Evolutionary conservation across 2,113 vertebrate species (phyloP).

Genomic region (Lepus timidus): DNA sequence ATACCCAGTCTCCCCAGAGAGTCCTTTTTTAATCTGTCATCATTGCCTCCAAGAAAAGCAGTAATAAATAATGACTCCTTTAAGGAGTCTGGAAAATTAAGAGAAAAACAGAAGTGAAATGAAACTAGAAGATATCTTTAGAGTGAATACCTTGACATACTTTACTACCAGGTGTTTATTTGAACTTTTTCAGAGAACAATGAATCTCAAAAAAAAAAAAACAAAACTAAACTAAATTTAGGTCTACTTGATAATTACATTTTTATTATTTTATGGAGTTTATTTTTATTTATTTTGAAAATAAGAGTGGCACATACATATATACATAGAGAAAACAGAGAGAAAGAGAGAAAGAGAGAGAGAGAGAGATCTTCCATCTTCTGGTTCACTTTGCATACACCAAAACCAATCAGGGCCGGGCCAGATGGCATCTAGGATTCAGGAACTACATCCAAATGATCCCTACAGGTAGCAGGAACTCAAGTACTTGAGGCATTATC

Average conservation of each 20-base stretch:
- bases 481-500: too few relatives aligned
- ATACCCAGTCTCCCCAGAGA: neutral
- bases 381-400: too few relatives aligned
- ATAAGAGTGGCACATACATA: too few relatives aligned
- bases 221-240: constrained; percentile 3
- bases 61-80: neutral
- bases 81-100: neutral
- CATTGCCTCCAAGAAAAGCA: neutral
- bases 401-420: too few relatives aligned
- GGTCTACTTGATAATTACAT: constrained; percentile 2
- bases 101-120: constrained; percentile 15
- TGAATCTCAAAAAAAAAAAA: neutral
- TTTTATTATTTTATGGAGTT: neutral
- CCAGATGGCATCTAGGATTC: too few relatives aligned
- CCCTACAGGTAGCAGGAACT: too few relatives aligned
- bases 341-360: too few relatives aligned
- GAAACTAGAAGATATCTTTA: neutral
- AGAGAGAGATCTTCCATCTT: too few relatives aligned
- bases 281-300: too few relatives aligned
- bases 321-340: too few relatives aligned
- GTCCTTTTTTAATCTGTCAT: neutral
- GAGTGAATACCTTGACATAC: neutral
- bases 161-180: constrained; percentile 7
- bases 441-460: too few relatives aligned
- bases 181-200: neutral